Evolutionary conservation across 2,797 vertebrate genomes (phyloP), one percentile per base, ranked within the genome.

Genomic region (Darevskia mixta): DNA sequence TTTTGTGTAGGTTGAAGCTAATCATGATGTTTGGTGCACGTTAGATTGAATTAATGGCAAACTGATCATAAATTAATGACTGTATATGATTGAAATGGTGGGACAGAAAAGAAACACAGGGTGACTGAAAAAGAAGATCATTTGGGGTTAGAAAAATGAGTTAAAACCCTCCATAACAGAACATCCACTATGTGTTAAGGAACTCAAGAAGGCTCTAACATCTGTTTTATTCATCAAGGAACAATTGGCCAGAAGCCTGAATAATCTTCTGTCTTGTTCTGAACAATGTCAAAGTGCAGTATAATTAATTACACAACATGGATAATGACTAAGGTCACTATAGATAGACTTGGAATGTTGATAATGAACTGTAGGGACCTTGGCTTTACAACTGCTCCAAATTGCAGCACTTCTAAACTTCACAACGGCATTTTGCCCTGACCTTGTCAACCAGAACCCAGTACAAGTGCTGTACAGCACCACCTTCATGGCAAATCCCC

Each of bases 401-500:
- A 83, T 5, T 78, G 86, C 20, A 80, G 1, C 23, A 82, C 11
- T 91, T 93, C 18, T 67, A 91, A 92, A 85, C 87, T 29, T 58
- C 5, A 77, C 13, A 79, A 7, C 13, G 15, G 0, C 49, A 25
- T 2, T 55, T 89, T 38, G 4, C 18, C 2, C 71, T 83, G 35
- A 76, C 0, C 61, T 88, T 67, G 83, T 64, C 88, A 90, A 10
- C 79, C 0, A 20, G 61, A n/a, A 1, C 86, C 7, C 17, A 81
- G 27, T 18, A 8, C 32, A 61, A 88, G 35, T 83, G 3, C 77
- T 2, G 0, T 29, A 86, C 81, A 0, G 71, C 5, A 80, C 79
- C 7, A 38, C n/a, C n/a, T 83, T 71, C 58, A 17, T 27, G 23
- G 58, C 13, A 80, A 64, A 35, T 80, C 83, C 82, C 1, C 15